Evolutionary conservation across 2,113 vertebrate genomes (phyloP).

Genomic region (Aptenodytes forsteri): DNA sequence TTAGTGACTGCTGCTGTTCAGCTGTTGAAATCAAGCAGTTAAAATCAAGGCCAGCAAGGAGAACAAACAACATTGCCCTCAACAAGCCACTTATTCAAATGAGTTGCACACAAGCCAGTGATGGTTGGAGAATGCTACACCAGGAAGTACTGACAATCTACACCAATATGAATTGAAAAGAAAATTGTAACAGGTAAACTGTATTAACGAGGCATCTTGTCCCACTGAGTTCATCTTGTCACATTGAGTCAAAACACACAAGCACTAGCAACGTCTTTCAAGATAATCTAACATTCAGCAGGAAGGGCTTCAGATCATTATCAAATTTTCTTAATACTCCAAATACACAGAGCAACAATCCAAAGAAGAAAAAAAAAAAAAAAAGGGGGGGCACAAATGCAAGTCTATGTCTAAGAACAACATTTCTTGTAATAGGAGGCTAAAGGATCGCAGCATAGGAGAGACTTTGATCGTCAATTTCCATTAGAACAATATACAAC

Average conservation of each 20-base stretch:
- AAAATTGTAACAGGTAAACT: neutral
- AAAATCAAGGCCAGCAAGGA: neutral
- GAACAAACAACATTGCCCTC: neutral
- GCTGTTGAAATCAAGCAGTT: neutral
- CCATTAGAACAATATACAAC: neutral
- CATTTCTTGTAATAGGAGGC: neutral
- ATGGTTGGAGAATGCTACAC: neutral
- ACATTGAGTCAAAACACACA: neutral
- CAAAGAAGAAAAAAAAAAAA: neutral
- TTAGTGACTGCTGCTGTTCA: neutral
- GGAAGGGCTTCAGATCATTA: neutral
- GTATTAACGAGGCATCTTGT: neutral
- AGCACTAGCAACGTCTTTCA: neutral
- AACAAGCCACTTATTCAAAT: neutral
- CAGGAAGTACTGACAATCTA: neutral
- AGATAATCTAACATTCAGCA: neutral
- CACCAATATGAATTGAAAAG: neutral
- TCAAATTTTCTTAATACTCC: neutral
- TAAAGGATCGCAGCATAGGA: neutral
- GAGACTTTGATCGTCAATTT: neutral
- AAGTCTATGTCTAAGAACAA: neutral
- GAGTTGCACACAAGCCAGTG: neutral
- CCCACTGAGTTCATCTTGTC: neutral
- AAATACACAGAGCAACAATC: neutral
- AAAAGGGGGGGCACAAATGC: rapidly evolving